Base-by-base conservation (phyloP, 2,888 invertebrate genomes). In the Pedicia rivosa region DNA sequence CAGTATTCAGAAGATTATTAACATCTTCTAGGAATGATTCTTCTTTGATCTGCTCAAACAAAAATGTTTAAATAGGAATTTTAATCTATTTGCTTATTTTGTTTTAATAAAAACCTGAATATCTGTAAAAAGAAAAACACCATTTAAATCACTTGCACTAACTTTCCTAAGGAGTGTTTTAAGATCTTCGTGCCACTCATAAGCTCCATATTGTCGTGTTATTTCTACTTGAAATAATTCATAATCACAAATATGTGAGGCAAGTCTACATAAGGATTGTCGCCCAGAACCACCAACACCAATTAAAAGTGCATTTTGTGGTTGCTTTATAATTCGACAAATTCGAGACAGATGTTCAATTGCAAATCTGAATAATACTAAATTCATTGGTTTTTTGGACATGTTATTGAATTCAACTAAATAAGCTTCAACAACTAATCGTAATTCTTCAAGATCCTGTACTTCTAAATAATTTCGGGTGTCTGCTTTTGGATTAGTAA, bases 301-400 rank as follows among this genome's bases (percentile, higher is more conserved):
- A 9, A 92, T 82, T 27, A 92, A 64, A 40, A 91, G 66, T 26
- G 80, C 87, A 52, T 86, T 86, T 47, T 86, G 71, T 7, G 92
- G 91, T 62, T 91, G 91, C 52, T 88, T 84, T 49, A 94, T 66
- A 52, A 94, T 83, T 45, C 92, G 78, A 51, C 82, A 80, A 47
- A 94, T 79, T 47, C 86, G 75, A 2, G 91, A 90, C 49, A 94
- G 70, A 65, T 94, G 94, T 64, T 94, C 92, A 46, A 94, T 74
- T 1, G 91, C 92, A 61, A 90, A 95, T 54, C 91, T 87, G 59
- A 88, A 88, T 24, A 94, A 64, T 3, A 94, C 92, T 37, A 94
- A 68, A 59, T 90, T 83, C 94, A 94, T 94, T 0, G 92, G 92
- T 53, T 91, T 92, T 59, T 90, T 94, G 8, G 86, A 82, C 84